Percentiles rank a stretch among this genome's conserved stretches.
These are phyloP conservation scores for Euproctis similis DNA, from an alignment of 2,888 invertebrate species.

Conservation along the genomic window DNA sequence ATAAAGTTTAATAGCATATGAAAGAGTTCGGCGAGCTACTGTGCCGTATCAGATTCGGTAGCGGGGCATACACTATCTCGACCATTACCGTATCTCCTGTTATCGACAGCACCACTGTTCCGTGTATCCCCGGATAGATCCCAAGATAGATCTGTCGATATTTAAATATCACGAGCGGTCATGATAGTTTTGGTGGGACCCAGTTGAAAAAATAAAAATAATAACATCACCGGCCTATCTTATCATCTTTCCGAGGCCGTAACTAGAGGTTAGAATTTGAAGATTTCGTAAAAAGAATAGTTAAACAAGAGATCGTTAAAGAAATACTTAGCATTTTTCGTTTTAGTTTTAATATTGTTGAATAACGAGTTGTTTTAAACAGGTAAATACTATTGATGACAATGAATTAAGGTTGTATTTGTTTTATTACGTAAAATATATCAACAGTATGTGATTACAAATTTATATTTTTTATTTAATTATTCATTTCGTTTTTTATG, in stretches of 20 bases:
- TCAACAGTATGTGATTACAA: no score
- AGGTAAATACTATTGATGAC: no score
- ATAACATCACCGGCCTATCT: constrained; percentile 48
- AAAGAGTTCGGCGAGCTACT: constrained; percentile 48
- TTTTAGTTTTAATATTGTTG: no score
- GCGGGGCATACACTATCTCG: constrained; percentile 45
- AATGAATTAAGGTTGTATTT: no score
- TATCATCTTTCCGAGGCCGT: constrained; percentile 46
- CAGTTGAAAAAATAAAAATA: constrained; percentile 54
- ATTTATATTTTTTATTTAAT: no score
- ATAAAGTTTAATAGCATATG: constrained; percentile 47
- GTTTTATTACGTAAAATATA: no score
- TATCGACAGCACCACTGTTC: constrained; percentile 44
- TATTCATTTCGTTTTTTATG: no score
- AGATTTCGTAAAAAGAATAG: constrained; percentile 44
- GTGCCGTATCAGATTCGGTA: constrained; percentile 64
- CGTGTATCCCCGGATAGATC: constrained; percentile 35
- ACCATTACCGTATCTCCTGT: constrained; percentile 67
- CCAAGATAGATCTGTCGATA: constrained; percentile 63
- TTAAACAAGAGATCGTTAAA: constrained; percentile 46
- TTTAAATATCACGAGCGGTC: constrained; percentile 54
- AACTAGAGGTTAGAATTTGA: constrained; percentile 56
- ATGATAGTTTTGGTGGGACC: constrained; percentile 53
- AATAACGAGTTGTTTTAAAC: constrained; percentile 19
- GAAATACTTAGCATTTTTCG: constrained; percentile 48